A percentile compares a stretch with the other conserved stretches of the same genome.
Conservation (phyloP, 2,888 invertebrate genomes). For the Drosophila kambysellisi region DNA sequence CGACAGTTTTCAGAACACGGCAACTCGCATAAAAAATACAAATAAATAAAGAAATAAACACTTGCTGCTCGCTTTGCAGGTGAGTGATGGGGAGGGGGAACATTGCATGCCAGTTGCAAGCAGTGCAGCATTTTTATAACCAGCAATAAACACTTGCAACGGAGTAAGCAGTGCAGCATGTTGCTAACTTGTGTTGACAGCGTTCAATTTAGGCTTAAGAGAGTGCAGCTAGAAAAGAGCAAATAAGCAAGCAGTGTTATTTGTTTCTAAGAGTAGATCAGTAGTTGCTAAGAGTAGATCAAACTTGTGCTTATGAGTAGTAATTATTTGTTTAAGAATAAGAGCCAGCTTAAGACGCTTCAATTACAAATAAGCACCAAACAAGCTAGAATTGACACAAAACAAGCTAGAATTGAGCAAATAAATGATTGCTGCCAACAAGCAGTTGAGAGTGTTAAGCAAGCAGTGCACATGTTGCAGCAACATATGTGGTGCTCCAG, state of each 20-base stretch:
- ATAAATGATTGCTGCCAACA: not conserved
- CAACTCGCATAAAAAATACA: slow-evolving; percentile 12
- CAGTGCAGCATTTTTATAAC: slow-evolving; percentile 16
- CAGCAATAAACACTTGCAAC: not conserved
- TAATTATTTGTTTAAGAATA: not conserved
- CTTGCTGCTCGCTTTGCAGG: slow-evolving; percentile 28
- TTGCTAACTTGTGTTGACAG: not conserved
- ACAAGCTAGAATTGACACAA: not conserved
- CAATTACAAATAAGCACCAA: not conserved
- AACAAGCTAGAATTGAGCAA: no score
- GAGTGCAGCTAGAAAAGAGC: not conserved
- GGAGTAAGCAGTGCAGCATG: slow-evolving; percentile 5
- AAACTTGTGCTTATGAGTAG: no score
- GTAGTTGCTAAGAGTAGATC: not conserved
- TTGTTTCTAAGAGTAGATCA: not conserved
- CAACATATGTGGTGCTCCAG: slow-evolving; percentile 2
- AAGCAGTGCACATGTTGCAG: slow-evolving; percentile 2
- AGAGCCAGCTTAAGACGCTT: no score
- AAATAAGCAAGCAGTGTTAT: slow-evolving; percentile 19
- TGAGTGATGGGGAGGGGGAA: not conserved
- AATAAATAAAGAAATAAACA: slow-evolving; percentile 32
- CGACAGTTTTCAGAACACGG: slow-evolving; percentile 13
- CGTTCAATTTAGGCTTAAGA: not conserved
- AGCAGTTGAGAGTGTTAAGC: not conserved
- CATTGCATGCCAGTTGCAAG: slow-evolving; percentile 38